Evolutionary conservation across 2,113 vertebrate species (phyloP).

Genomic region (Anseranas semipalmata): DNA sequence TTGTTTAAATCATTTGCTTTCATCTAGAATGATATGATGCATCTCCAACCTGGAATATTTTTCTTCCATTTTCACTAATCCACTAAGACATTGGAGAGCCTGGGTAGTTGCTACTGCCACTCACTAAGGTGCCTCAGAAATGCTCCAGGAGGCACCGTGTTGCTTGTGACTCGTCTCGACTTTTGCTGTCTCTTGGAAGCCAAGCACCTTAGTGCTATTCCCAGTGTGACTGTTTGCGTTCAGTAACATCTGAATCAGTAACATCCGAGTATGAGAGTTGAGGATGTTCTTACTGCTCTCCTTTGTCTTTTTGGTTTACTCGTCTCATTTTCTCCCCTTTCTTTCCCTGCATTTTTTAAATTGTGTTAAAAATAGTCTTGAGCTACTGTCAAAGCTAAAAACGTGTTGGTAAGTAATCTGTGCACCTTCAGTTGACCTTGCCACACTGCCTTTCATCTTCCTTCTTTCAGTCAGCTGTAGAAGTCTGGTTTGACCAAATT

Average conservation of each 20-base stretch:
- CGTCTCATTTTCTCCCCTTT: not conserved
- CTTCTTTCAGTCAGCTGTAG: not conserved
- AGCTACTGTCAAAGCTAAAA: not conserved
- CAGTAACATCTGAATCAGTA: not conserved
- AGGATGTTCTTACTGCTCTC: not conserved
- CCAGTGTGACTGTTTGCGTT: not conserved
- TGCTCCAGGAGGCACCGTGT: not conserved
- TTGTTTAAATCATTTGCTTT: not conserved
- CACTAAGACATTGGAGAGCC: not conserved
- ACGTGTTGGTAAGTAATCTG: not conserved
- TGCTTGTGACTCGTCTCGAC: not conserved
- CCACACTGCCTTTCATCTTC: not conserved
- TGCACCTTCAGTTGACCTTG: not conserved
- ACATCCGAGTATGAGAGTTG: not conserved
- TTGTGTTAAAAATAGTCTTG: not conserved
- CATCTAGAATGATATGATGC: not conserved
- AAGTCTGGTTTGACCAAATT: not conserved
- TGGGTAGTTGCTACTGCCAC: not conserved
- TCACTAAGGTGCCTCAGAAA: not conserved
- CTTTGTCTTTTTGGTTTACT: not conserved
- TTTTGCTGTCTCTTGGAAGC: not conserved
- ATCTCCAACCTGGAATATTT: not conserved
- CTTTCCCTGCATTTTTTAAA: not conserved
- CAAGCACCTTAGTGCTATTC: not conserved
- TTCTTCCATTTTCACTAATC: not conserved